Conservation (phyloP, 2,113 vertebrate genomes). For the Larimichthys polyactis region DNA sequence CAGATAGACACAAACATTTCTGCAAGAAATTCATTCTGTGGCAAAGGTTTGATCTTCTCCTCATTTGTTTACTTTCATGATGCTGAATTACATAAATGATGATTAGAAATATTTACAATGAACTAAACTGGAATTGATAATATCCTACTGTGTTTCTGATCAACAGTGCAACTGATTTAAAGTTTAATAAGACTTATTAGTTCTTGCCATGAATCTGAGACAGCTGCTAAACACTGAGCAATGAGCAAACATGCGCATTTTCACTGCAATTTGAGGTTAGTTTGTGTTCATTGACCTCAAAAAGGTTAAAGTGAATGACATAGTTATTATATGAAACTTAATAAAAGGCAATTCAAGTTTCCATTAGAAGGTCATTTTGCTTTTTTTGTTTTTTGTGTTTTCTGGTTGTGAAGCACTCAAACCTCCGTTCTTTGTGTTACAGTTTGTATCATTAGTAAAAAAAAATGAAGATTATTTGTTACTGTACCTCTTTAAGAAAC, state of each 20-base stretch:
- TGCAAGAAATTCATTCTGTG: neutral
- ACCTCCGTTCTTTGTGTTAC: neutral
- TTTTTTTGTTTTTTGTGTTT: constrained; percentile 3
- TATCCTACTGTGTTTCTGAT: neutral
- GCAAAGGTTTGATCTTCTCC: neutral
- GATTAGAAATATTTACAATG: neutral
- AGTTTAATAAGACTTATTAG: neutral
- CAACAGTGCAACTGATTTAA: neutral
- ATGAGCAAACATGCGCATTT: neutral
- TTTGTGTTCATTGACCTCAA: neutral
- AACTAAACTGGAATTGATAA: neutral
- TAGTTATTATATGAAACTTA: neutral
- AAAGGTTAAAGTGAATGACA: neutral
- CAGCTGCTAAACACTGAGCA: neutral
- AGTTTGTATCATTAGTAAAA: neutral
- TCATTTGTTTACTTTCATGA: neutral
- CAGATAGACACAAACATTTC: neutral
- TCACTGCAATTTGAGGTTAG: neutral
- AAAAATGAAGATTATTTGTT: neutral
- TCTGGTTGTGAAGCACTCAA: neutral
- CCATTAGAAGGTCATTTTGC: neutral
- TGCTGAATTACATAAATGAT: neutral
- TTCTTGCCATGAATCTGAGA: no score
- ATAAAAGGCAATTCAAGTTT: neutral
- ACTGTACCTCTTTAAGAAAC: neutral